These are phyloP conservation scores for Aphidius colemani DNA, from an alignment of 2,888 invertebrate genomes.

Conservation along the genomic window DNA sequence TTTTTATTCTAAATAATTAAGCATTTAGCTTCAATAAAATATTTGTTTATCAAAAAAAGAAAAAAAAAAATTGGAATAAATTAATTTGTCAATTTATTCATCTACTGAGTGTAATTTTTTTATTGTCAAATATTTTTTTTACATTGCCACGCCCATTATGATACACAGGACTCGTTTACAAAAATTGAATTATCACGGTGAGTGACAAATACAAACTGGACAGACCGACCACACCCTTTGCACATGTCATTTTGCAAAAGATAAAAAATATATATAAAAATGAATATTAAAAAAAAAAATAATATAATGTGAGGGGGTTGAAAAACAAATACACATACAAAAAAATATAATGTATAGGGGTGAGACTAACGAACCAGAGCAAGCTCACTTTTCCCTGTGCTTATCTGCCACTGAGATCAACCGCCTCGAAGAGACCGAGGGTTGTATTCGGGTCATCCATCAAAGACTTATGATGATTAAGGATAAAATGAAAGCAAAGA, in stretches of 20 bases:
- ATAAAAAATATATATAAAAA: conserved; percentile 17
- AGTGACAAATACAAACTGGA: conserved; percentile 30
- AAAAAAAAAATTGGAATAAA: neutral
- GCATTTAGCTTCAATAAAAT: neutral
- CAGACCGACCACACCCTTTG: conserved; percentile 33
- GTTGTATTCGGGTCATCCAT: conserved; percentile 21
- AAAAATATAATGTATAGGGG: conserved; percentile 31
- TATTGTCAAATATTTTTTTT: neutral
- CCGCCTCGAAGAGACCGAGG: conserved; percentile 15
- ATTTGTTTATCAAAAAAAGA: neutral
- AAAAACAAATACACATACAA: conserved; percentile 15
- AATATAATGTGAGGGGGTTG: conserved; percentile 26
- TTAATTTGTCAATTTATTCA: neutral
- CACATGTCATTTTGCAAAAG: conserved; percentile 33
- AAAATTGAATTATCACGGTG: conserved; percentile 34
- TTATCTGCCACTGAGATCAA: conserved; percentile 27
- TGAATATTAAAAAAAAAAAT: neutral
- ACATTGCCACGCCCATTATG: conserved; percentile 27
- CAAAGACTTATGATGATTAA: conserved; percentile 23
- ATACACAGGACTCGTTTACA: conserved; percentile 29
- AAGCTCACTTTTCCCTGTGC: conserved; percentile 38
- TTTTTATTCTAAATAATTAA: too few species aligned
- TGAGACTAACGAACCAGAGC: conserved; percentile 31
- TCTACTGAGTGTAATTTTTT: neutral
- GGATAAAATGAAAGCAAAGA: neutral